These are phyloP conservation scores for Pseudomyrmex flavicornis DNA, from an alignment of 1,140 invertebrate species.

Conservation along the genomic window DNA sequence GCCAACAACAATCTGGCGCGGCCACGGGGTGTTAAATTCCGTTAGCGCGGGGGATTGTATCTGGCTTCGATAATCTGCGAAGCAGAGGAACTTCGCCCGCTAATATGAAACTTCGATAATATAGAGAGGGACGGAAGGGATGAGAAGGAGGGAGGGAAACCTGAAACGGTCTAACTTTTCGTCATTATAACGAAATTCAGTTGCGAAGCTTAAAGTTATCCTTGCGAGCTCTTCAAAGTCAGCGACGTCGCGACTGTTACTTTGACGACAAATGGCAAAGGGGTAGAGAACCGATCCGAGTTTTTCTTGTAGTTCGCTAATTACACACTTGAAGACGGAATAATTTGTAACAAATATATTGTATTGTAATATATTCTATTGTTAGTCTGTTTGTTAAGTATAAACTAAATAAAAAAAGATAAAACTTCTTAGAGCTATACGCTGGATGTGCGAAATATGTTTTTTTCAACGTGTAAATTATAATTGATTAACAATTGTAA, in stretches of 20 bases:
- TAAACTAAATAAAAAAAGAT: too few relatives aligned
- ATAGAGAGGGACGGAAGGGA: background rate
- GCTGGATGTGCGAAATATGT: too few relatives aligned
- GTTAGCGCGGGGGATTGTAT: slow-evolving; percentile 32
- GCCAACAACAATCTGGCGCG: slow-evolving; percentile 31
- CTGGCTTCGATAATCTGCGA: slow-evolving; percentile 54
- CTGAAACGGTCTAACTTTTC: slow-evolving; percentile 39
- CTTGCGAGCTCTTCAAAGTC: slow-evolving; percentile 35
- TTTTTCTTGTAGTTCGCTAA: slow-evolving; percentile 24
- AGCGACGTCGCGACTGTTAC: slow-evolving; percentile 18
- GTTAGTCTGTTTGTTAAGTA: too few relatives aligned
- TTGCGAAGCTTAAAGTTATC: slow-evolving; percentile 49
- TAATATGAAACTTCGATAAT: slow-evolving; percentile 56
- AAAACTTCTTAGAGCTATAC: too few relatives aligned
- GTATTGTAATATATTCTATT: too few relatives aligned
- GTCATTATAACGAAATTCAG: slow-evolving; percentile 53
- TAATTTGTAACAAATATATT: too few relatives aligned
- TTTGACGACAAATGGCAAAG: slow-evolving; percentile 19
- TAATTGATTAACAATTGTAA: too few relatives aligned
- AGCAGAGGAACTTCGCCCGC: slow-evolving; percentile 41
- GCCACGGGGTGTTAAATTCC: slow-evolving; percentile 21
- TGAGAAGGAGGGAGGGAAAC: background rate
- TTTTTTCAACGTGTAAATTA: too few relatives aligned
- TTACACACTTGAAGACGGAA: background rate
- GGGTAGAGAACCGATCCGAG: slow-evolving; percentile 9